Conservation (phyloP, 23 tunicate genomes). For the Corella eumyota region DNA sequence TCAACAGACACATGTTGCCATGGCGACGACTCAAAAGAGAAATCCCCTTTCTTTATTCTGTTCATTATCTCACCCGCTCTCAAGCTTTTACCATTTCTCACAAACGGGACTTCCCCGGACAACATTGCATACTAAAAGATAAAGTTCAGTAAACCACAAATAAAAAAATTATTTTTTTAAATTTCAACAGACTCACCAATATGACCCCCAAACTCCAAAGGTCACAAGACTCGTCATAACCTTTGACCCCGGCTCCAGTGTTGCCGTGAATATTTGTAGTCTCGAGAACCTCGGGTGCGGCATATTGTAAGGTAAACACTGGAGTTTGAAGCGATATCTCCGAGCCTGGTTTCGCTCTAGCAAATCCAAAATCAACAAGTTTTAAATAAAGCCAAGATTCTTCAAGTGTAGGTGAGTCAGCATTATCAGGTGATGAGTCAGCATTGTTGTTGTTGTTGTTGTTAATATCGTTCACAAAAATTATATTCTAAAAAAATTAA, state of each 20-base stretch:
- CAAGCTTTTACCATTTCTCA: conserved; percentile 61
- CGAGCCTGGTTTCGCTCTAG: conserved; percentile 41
- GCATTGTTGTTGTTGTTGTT: conserved; percentile 8
- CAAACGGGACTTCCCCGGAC: conserved; percentile 92
- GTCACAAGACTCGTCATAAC: conserved; percentile 92
- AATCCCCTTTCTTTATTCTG: conserved; percentile 63
- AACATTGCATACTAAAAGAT: conserved; percentile 69
- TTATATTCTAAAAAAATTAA: conserved; percentile 40
- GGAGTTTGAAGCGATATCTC: conserved; percentile 65
- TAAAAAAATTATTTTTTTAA: too few species aligned
- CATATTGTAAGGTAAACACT: conserved; percentile 87
- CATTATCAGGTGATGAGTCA: too few species aligned
- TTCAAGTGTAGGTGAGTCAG: conserved; percentile 1
- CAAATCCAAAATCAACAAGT: conserved; percentile 88
- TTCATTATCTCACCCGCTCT: conserved; percentile 77
- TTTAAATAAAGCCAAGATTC: conserved; percentile 38
- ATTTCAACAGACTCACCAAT: conserved; percentile 35
- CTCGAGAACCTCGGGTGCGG: conserved; percentile 89
- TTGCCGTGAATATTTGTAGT: conserved; percentile 16
- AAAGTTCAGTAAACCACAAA: too few species aligned
- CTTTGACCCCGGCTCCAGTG: conserved; percentile 6
- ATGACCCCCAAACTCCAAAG: conserved; percentile 92
- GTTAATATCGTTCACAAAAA: conserved; percentile 30
- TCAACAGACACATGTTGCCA: conserved; percentile 87
- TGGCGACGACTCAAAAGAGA: conserved; percentile 44